Evolutionary conservation across 2,888 invertebrate species (phyloP).

Genomic region (Carcina quercana): DNA sequence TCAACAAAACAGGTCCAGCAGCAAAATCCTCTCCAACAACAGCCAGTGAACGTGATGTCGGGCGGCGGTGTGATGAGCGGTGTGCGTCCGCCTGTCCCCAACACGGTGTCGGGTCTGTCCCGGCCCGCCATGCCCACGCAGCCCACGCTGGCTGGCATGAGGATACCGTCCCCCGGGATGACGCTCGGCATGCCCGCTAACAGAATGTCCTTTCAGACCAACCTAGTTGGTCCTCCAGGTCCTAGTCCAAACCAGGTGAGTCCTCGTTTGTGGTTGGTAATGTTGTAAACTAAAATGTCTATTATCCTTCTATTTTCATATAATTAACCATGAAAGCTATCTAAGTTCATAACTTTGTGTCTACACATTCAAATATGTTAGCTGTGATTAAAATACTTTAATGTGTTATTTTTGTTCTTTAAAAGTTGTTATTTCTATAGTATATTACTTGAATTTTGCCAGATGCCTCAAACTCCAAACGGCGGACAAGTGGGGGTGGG

Average conservation of each 20-base stretch:
- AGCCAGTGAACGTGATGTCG: conserved; percentile 39
- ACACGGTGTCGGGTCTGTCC: conserved; percentile 9
- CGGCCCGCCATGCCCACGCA: conserved; percentile 28
- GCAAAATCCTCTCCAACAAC: conserved; percentile 63
- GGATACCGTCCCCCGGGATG: conserved; percentile 82
- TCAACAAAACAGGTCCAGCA: conserved; percentile 87
- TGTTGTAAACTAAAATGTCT: too few species aligned
- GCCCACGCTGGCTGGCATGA: conserved; percentile 61
- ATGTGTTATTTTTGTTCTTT: neutral
- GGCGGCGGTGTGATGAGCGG: conserved; percentile 45
- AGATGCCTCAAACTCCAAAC: conserved; percentile 71
- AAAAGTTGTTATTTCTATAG: too few species aligned
- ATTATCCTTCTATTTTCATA: too few species aligned
- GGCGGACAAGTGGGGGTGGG: conserved; percentile 65
- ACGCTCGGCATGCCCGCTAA: conserved; percentile 43
- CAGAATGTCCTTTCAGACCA: conserved; percentile 70
- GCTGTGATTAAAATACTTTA: neutral
- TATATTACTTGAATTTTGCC: conserved; percentile 8
- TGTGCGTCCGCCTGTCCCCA: conserved; percentile 28
- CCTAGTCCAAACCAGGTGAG: conserved; percentile 81
- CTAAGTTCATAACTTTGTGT: too few species aligned
- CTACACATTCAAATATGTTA: too few species aligned
- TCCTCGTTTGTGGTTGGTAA: too few species aligned
- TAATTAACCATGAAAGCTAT: too few species aligned
- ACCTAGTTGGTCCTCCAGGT: conserved; percentile 83